These are phyloP conservation scores for Typhlichthys eigenmanni DNA, from an alignment of 2,797 vertebrate species.

Conservation along the genomic window DNA sequence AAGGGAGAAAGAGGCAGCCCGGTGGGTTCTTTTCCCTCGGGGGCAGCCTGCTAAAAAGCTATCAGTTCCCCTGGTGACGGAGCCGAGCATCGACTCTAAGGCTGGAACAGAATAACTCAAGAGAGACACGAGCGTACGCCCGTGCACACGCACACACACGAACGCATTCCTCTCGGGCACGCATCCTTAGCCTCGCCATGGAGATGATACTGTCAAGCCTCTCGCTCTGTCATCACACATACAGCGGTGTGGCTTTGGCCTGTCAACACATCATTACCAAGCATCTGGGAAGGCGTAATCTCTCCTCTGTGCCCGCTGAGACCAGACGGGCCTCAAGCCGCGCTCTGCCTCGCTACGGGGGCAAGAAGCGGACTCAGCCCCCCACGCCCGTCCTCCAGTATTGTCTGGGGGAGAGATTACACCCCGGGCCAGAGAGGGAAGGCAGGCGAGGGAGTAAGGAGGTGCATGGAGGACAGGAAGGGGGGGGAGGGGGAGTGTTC, in stretches of 20 bases:
- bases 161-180: neutral
- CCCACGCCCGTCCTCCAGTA: constrained; percentile 53
- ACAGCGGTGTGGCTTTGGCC: constrained; percentile 34
- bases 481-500: constrained; percentile 22
- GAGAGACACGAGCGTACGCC: neutral
- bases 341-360: constrained; percentile 21
- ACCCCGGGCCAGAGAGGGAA: constrained; percentile 46
- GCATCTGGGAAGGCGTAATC: constrained; percentile 62
- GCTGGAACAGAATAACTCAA: constrained; percentile 48
- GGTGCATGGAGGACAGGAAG: constrained; percentile 15
- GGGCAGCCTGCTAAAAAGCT: constrained; percentile 68
- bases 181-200: neutral
- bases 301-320: constrained; percentile 31
- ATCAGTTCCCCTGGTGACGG: constrained; percentile 67
- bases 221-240: constrained; percentile 39
- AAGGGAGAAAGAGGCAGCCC: constrained; percentile 27
- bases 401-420: constrained; percentile 69
- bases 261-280: constrained; percentile 68
- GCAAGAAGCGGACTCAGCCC: constrained; percentile 34
- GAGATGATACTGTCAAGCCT: neutral
- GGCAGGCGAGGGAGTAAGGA: constrained; percentile 34
- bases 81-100: constrained; percentile 46
- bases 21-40: constrained; percentile 52
- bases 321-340: constrained; percentile 6
- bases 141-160: neutral